A percentile compares a stretch with the other conserved stretches of the same genome.
phyloP scores from a whole-genome alignment of 2,797 vertebrate species.

The Ceryle rudis region DNA sequence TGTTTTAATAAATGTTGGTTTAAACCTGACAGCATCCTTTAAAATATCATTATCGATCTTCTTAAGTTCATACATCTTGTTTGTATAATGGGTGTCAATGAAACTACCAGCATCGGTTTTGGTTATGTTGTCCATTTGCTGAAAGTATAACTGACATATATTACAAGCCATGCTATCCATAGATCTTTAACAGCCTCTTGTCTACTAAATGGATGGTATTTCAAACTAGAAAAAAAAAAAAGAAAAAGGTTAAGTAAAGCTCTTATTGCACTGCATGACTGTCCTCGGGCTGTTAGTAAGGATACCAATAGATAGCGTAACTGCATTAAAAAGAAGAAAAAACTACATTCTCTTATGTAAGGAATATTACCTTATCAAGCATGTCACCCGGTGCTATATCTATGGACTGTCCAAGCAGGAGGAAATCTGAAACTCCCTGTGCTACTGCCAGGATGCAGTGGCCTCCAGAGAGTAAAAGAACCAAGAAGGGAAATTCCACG shows the following conservation, averaged over 20 bases:
- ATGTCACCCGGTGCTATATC: conserved; percentile 93
- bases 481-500: conserved; percentile 92
- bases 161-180: neutral
- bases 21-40: neutral
- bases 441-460: conserved; percentile 92
- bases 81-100: neutral
- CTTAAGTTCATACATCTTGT: neutral
- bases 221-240: neutral
- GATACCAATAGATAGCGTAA: neutral
- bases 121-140: neutral
- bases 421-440: conserved; percentile 89
- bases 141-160: accelerated
- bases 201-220: neutral
- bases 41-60: neutral
- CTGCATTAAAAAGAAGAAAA: neutral
- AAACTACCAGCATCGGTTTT: neutral
- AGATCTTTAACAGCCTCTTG: neutral
- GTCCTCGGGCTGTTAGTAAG: neutral
- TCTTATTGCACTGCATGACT: neutral
- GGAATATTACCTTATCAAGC: conserved; percentile 89
- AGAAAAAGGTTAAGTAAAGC: neutral
- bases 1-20: neutral
- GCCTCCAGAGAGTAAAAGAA: conserved; percentile 93
- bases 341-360: neutral
- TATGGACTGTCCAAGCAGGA: conserved; percentile 88